phyloP scores from a whole-genome alignment of 2,888 invertebrate genomes.

The Caradrina kadenii region DNA sequence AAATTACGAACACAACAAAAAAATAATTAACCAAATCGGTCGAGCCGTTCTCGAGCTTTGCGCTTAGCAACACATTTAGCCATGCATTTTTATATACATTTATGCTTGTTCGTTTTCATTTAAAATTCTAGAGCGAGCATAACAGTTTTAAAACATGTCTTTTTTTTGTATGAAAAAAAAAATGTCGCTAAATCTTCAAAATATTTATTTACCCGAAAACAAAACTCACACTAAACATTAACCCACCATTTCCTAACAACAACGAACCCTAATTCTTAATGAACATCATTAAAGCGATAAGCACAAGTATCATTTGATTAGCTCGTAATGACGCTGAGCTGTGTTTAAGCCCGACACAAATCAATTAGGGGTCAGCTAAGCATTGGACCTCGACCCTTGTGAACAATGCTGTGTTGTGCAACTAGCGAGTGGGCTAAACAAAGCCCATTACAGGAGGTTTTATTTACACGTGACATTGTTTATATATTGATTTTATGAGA shows the following conservation, averaged over 20 bases:
- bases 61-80: no score
- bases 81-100: no score
- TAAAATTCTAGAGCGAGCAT: no score
- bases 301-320: conserved; percentile 63
- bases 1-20: no score
- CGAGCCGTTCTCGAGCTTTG: no score
- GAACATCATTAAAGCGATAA: conserved; percentile 59
- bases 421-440: conserved; percentile 46
- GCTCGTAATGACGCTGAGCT: conserved; percentile 70
- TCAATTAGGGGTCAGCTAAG: conserved; percentile 81
- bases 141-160: no score
- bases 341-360: conserved; percentile 72
- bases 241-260: conserved; percentile 10
- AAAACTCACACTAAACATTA: background rate
- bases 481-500: no score
- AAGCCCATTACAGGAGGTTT: conserved; percentile 15
- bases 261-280: conserved; percentile 52
- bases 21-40: no score
- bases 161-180: no score
- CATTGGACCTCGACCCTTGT: conserved; percentile 73
- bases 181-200: background rate
- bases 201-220: background rate
- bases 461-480: conserved; percentile 1
- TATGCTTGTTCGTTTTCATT: no score
- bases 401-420: conserved; percentile 77